These are phyloP conservation scores for Aphrophora alni DNA, from an alignment of 2,888 invertebrate genomes.

Conservation along the genomic window DNA sequence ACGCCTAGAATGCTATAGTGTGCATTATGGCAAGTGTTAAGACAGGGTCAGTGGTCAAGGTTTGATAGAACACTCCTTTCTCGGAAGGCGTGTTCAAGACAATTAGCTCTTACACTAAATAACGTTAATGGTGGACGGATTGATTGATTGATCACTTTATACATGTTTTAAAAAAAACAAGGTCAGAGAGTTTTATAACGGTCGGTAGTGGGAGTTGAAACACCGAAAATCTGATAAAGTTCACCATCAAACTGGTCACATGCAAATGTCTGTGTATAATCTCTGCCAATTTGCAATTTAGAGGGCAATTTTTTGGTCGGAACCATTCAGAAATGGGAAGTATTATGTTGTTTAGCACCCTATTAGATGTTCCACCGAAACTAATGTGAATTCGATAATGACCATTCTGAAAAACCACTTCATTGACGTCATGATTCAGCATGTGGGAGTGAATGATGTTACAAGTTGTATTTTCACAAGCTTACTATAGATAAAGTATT, in stretches of 20 bases:
- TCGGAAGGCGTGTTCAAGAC: not conserved
- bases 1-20: not conserved
- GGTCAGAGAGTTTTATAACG: not conserved
- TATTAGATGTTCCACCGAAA: not conserved
- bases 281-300: not conserved
- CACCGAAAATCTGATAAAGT: too few species aligned
- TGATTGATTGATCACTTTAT: not conserved
- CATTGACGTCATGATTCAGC: too few species aligned
- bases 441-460: too few species aligned
- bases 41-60: constrained; percentile 2
- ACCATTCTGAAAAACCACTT: too few species aligned
- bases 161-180: not conserved
- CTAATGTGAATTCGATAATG: not conserved
- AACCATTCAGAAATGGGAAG: not conserved
- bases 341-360: not conserved
- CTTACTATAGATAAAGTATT: too few species aligned
- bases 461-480: too few species aligned
- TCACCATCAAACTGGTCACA: too few species aligned
- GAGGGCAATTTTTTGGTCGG: not conserved
- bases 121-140: not conserved
- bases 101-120: not conserved
- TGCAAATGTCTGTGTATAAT: not conserved
- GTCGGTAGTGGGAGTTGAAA: not conserved
- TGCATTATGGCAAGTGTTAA: not conserved
- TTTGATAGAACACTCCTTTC: not conserved